Evolutionary conservation across 2,888 invertebrate genomes (phyloP).

Genomic region (Andrena bucephala): DNA sequence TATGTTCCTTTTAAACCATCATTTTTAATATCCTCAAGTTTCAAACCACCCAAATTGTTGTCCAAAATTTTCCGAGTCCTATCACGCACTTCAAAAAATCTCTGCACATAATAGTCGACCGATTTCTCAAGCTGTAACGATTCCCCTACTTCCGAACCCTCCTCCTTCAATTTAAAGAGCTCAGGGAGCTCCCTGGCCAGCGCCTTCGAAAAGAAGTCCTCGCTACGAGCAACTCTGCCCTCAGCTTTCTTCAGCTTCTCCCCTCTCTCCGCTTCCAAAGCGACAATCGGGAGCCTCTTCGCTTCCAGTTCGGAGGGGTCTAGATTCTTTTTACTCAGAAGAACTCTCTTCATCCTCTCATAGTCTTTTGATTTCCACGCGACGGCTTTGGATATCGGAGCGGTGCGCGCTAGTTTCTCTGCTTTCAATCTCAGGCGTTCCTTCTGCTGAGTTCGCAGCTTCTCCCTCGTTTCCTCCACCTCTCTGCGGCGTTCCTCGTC

Average conservation of each 20-base stretch:
- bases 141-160: not conserved
- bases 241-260: slow-evolving; percentile 84
- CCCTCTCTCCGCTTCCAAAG: slow-evolving; percentile 86
- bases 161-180: not conserved
- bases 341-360: slow-evolving; percentile 87
- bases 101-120: slow-evolving; percentile 42
- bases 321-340: slow-evolving; percentile 88
- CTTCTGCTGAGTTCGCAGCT: slow-evolving; percentile 69
- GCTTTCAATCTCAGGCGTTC: slow-evolving; percentile 77
- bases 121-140: not conserved
- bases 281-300: slow-evolving; percentile 87
- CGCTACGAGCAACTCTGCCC: slow-evolving; percentile 52
- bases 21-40: not conserved
- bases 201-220: slow-evolving; percentile 64
- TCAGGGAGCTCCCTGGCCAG: slow-evolving; percentile 69
- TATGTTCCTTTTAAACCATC: not conserved
- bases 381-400: slow-evolving; percentile 79
- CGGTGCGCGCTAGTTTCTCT: slow-evolving; percentile 56
- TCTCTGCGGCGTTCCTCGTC: slow-evolving; percentile 85
- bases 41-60: not conserved
- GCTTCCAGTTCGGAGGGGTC: slow-evolving; percentile 87
- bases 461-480: slow-evolving; percentile 85
- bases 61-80: slow-evolving; percentile 73
- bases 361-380: slow-evolving; percentile 88
- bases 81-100: slow-evolving; percentile 60